A percentile compares a stretch with the other conserved stretches of the same genome.
Conservation (phyloP, 1,140 invertebrate genomes). For the Ostrea edulis region DNA sequence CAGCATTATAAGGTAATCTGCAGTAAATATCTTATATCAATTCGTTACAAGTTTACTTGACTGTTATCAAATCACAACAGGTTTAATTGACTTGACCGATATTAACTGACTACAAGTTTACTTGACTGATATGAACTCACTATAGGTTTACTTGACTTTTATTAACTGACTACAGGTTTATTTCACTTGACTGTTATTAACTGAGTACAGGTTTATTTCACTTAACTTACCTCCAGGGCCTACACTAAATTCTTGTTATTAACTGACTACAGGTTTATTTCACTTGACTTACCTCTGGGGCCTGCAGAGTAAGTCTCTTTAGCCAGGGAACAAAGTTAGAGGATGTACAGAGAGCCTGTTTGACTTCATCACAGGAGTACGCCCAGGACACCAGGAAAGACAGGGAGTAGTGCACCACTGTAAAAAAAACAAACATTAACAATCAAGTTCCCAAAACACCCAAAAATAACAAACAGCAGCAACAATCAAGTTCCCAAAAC, state of each 20-base stretch:
- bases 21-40: neutral
- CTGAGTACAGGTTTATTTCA: too few species aligned
- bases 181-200: slow-evolving; percentile 25
- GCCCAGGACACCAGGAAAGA: slow-evolving; percentile 90
- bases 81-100: neutral
- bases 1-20: too few species aligned
- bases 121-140: too few species aligned
- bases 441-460: too few species aligned
- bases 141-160: too few species aligned
- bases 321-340: slow-evolving; percentile 87
- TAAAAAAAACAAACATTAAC: slow-evolving; percentile 27
- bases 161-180: too few species aligned
- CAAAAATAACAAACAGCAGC: too few species aligned
- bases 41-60: too few species aligned
- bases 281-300: slow-evolving; percentile 84
- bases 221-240: too few species aligned
- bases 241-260: neutral
- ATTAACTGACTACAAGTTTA: neutral
- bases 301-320: slow-evolving; percentile 88
- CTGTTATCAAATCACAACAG: neutral
- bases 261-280: too few species aligned
- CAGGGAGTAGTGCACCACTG: slow-evolving; percentile 89
- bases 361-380: slow-evolving; percentile 86
- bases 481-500: too few species aligned
- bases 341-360: slow-evolving; percentile 84